Evolutionary conservation across 2,888 invertebrate genomes (phyloP).

Genomic region (Phaedon cochleariae): DNA sequence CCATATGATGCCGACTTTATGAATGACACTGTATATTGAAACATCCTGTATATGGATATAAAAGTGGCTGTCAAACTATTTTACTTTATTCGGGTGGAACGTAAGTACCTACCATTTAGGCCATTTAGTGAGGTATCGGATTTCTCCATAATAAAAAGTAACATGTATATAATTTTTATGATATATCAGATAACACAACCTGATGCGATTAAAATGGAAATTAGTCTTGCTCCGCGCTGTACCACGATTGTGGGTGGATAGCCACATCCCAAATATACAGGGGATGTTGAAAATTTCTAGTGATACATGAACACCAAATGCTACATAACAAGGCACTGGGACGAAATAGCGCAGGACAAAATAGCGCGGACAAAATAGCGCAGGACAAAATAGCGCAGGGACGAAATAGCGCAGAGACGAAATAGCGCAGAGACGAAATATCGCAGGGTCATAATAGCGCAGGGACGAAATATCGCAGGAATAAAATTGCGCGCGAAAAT

Average conservation of each 20-base stretch:
- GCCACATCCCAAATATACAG: not conserved
- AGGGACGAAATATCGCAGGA: too few species aligned
- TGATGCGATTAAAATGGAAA: conserved; percentile 13
- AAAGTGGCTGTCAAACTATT: not conserved
- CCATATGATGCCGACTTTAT: too few species aligned
- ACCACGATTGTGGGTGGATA: conserved; percentile 13
- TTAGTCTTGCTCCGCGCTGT: not conserved
- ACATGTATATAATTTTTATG: conserved; percentile 16
- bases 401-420: too few species aligned
- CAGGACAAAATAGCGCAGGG: too few species aligned
- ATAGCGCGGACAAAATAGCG: too few species aligned
- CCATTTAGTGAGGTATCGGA: conserved; percentile 7
- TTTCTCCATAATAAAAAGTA: conserved; percentile 12
- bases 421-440: too few species aligned
- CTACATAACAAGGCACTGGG: too few species aligned
- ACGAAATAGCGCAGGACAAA: too few species aligned
- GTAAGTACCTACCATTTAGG: conserved; percentile 6
- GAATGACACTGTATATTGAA: too few species aligned
- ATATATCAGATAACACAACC: conserved; percentile 7
- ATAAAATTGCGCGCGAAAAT: too few species aligned
- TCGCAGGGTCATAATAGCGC: too few species aligned
- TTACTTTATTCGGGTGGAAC: not conserved
- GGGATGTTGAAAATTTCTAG: not conserved
- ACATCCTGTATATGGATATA: not conserved
- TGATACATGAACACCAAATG: too few species aligned